Conservation (phyloP, 2,888 invertebrate species). For the Sericinus montela region DNA sequence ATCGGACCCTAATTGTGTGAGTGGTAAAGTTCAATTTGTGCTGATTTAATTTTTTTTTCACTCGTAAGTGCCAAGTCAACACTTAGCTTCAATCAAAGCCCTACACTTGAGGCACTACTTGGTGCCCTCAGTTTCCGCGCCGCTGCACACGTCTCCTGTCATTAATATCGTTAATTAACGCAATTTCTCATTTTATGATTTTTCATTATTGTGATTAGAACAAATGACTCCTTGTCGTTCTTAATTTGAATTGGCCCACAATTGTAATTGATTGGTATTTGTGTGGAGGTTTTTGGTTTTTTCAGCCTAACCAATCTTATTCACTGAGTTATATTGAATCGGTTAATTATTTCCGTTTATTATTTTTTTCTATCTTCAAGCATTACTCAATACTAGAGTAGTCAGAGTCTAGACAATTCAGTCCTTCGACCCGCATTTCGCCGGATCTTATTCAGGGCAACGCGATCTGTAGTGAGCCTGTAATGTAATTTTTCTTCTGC, state of each 20-base stretch:
- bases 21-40: not conserved
- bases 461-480: no score
- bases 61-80: conserved; percentile 1
- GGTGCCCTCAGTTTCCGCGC: conserved; percentile 27
- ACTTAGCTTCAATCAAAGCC: conserved; percentile 2
- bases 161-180: conserved; percentile 35
- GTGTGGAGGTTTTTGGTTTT: no score
- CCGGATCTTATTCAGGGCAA: no score
- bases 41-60: not conserved
- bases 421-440: no score
- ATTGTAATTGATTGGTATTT: conserved; percentile 8
- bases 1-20: not conserved
- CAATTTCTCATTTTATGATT: conserved; percentile 30
- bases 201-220: conserved; percentile 21
- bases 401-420: no score
- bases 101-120: not conserved
- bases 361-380: no score
- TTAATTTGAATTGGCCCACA: conserved; percentile 2
- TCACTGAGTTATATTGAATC: no score
- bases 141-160: conserved; percentile 29
- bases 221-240: conserved; percentile 7
- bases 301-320: no score
- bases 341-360: no score
- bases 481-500: no score
- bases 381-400: no score